phyloP scores from a whole-genome alignment of 2,888 invertebrate species.

The Heliconius ismenius region DNA sequence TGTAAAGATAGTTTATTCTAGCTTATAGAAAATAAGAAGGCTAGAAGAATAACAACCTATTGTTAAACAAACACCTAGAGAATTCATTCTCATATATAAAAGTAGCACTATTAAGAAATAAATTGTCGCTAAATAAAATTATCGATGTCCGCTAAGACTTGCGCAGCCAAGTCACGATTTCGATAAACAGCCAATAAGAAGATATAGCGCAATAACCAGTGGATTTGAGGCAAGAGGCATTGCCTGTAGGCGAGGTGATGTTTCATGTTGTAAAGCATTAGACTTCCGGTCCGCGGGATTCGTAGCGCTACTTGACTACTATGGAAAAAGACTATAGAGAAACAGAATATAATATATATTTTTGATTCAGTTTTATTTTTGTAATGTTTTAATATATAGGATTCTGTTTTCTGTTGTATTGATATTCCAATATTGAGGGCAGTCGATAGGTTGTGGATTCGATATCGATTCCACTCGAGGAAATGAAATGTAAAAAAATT shows the following conservation, averaged over 20 bases:
- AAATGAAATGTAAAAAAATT: too few relatives aligned
- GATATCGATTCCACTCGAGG: too few relatives aligned
- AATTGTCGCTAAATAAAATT: constrained; percentile 40
- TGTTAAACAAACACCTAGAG: constrained; percentile 1
- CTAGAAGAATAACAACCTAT: background rate
- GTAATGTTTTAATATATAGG: too few relatives aligned
- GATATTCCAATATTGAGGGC: too few relatives aligned
- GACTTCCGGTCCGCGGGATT: constrained; percentile 19
- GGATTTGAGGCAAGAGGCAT: constrained; percentile 58
- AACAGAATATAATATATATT: too few relatives aligned
- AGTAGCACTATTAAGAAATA: constrained; percentile 44
- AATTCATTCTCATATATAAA: constrained; percentile 11
- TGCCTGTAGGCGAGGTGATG: constrained; percentile 56
- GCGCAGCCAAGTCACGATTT: constrained; percentile 68
- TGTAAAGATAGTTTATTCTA: background rate
- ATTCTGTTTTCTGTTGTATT: too few relatives aligned
- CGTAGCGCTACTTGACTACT: constrained; percentile 15
- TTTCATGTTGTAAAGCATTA: constrained; percentile 54
- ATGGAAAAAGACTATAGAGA: background rate
- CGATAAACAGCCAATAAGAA: constrained; percentile 66
- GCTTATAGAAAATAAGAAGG: background rate
- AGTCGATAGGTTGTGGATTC: too few relatives aligned
- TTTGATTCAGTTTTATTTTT: too few relatives aligned
- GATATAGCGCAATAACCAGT: constrained; percentile 55
- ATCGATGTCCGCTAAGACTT: constrained; percentile 45